A percentile compares a stretch with the other conserved stretches of the same genome.
These are phyloP conservation scores for Notothenia rossii DNA, from an alignment of 2,113 vertebrate genomes.

Conservation along the genomic window DNA sequence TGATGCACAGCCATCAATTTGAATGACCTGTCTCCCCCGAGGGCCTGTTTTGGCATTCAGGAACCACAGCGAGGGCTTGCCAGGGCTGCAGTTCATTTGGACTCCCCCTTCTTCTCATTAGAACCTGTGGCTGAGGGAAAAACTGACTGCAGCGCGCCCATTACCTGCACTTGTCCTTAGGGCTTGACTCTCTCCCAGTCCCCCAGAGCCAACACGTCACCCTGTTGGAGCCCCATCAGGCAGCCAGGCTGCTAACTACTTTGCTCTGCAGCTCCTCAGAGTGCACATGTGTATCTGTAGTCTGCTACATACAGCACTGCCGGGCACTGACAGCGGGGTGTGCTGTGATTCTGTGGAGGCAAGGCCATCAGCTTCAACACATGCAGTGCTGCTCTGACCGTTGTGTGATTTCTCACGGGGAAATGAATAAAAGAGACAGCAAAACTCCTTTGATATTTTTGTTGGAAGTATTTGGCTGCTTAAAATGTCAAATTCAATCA, in stretches of 20 bases:
- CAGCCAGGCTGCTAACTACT: slow-evolving; percentile 48
- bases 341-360: slow-evolving; percentile 16
- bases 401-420: slow-evolving; percentile 5
- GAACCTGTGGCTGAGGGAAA: slow-evolving; percentile 74
- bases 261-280: slow-evolving; percentile 24
- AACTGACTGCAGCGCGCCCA: slow-evolving; percentile 67
- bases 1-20: slow-evolving; percentile 88
- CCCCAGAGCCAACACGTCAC: slow-evolving; percentile 54
- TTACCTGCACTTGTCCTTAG: slow-evolving; percentile 77
- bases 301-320: slow-evolving; percentile 26
- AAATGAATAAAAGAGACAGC: not conserved
- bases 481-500: not conserved
- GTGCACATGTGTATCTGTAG: slow-evolving; percentile 32
- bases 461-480: slow-evolving; percentile 1
- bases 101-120: slow-evolving; percentile 80
- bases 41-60: slow-evolving; percentile 89
- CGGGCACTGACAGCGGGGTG: slow-evolving; percentile 23
- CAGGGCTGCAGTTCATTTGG: slow-evolving; percentile 82
- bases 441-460: not conserved
- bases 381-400: slow-evolving; percentile 3
- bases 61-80: slow-evolving; percentile 79
- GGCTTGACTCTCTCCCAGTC: slow-evolving; percentile 60
- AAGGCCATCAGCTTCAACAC: not conserved
- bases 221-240: slow-evolving; percentile 45
- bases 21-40: slow-evolving; percentile 87